A percentile compares a stretch with the other conserved stretches of the same genome.
Conservation (phyloP, 2,888 invertebrate genomes). For the Peribatodes rhomboidaria region DNA sequence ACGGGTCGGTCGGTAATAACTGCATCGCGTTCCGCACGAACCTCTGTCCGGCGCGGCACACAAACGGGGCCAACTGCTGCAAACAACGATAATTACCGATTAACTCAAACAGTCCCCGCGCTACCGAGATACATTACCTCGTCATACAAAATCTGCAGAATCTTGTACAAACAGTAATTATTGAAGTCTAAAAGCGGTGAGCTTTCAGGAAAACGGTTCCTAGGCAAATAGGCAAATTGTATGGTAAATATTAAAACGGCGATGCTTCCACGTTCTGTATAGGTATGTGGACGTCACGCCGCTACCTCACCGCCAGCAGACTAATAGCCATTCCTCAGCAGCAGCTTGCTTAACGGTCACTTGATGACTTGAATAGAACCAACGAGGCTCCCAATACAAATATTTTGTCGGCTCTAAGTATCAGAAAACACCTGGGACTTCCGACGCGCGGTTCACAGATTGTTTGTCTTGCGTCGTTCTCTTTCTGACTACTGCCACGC, state of each 20-base stretch:
- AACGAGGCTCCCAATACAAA: constrained; percentile 67
- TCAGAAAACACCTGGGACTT: constrained; percentile 56
- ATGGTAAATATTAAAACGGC: constrained; percentile 75
- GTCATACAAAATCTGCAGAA: constrained; percentile 55
- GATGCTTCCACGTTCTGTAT: constrained; percentile 66
- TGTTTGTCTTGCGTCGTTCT: constrained; percentile 20
- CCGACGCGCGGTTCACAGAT: constrained; percentile 38
- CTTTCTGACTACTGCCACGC: constrained; percentile 12
- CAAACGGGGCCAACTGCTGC: constrained; percentile 70
- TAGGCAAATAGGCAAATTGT: constrained; percentile 81
- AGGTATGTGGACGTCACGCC: constrained; percentile 65
- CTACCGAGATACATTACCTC: constrained; percentile 53
- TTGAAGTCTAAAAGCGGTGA: constrained; percentile 64
- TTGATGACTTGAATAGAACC: constrained; percentile 76
- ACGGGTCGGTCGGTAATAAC: constrained; percentile 68
- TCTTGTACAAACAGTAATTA: constrained; percentile 62
- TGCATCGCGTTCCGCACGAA: constrained; percentile 77
- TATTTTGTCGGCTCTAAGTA: constrained; percentile 65
- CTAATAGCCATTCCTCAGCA: constrained; percentile 64
- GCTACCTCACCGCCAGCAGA: constrained; percentile 56
- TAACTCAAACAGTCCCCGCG: constrained; percentile 57
- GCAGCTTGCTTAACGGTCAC: constrained; percentile 79
- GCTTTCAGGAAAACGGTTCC: constrained; percentile 76
- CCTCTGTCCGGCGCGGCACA: constrained; percentile 58
- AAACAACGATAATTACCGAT: constrained; percentile 53